A percentile compares a stretch with the other conserved stretches of the same genome.
Evolutionary conservation across 2,113 vertebrate species (phyloP).

Genomic region (Varanus komodoensis): DNA sequence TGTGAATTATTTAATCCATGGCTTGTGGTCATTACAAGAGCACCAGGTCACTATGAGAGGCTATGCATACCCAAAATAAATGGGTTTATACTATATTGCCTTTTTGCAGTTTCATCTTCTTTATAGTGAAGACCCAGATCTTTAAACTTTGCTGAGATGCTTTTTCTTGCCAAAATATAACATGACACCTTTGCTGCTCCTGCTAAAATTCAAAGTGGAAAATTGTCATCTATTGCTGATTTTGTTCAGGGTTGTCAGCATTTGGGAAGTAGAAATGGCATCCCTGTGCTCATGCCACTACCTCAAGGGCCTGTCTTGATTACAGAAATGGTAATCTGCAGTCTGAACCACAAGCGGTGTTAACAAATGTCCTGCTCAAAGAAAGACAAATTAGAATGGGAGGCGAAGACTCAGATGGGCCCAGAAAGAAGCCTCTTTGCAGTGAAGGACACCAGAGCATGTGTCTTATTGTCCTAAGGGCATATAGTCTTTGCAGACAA

Average conservation of each 20-base stretch:
- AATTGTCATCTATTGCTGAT: not conserved
- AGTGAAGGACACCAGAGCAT: not conserved
- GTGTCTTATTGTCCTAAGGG: not conserved
- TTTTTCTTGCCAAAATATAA: not conserved
- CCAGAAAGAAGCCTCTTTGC: not conserved
- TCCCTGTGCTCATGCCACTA: not conserved
- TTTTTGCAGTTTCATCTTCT: not conserved
- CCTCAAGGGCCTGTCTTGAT: not conserved
- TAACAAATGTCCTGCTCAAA: constrained; percentile 8
- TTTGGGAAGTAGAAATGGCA: not conserved
- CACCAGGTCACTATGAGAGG: not conserved
- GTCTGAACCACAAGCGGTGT: not conserved
- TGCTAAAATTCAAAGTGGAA: constrained; percentile 10
- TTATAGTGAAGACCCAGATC: not conserved
- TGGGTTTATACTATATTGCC: not conserved
- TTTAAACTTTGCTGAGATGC: not conserved
- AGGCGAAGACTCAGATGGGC: constrained; percentile 2
- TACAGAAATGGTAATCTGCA: not conserved
- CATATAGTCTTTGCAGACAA: not conserved
- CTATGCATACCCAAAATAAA: not conserved
- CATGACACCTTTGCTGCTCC: not conserved
- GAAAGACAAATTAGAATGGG: not conserved
- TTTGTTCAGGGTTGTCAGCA: constrained; percentile 4
- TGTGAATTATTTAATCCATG: not conserved
- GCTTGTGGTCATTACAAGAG: too few relatives aligned